These are phyloP conservation scores for Platysteira castanea DNA, from an alignment of 2,113 vertebrate species.

Conservation along the genomic window DNA sequence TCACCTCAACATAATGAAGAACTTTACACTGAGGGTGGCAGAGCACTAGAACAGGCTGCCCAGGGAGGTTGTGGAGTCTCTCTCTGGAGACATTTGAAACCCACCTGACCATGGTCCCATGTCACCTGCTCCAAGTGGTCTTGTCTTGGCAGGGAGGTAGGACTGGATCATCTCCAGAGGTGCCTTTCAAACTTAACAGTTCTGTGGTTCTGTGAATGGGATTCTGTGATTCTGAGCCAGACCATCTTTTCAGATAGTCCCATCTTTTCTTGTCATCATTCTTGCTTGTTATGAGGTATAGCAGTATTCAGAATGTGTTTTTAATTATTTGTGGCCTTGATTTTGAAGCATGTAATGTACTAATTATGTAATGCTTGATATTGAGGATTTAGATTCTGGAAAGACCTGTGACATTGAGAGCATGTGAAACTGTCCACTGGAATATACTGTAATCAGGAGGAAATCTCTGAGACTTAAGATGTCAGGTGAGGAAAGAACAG, in stretches of 20 bases:
- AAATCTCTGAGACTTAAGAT: not conserved
- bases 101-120: not conserved
- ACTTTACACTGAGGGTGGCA: not conserved
- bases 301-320: not conserved
- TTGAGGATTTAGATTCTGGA: not conserved
- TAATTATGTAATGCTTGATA: not conserved
- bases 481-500: not conserved
- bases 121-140: not conserved
- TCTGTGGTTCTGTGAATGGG: not conserved
- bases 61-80: not conserved
- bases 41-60: not conserved
- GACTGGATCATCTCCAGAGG: not conserved
- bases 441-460: not conserved
- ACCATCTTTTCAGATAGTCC: accelerated
- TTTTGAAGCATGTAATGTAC: not conserved
- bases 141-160: not conserved
- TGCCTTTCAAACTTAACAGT: not conserved
- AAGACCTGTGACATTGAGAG: not conserved
- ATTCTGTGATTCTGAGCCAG: not conserved
- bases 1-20: not conserved
- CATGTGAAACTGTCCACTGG: not conserved
- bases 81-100: not conserved
- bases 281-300: not conserved
- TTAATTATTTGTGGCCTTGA: not conserved
- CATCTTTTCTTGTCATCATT: not conserved